Evolutionary conservation across 92 coral and sea anemone genomes (phyloP), one percentile per base, ranked within the genome.

Genomic region (Parazoanthus darwini): DNA sequence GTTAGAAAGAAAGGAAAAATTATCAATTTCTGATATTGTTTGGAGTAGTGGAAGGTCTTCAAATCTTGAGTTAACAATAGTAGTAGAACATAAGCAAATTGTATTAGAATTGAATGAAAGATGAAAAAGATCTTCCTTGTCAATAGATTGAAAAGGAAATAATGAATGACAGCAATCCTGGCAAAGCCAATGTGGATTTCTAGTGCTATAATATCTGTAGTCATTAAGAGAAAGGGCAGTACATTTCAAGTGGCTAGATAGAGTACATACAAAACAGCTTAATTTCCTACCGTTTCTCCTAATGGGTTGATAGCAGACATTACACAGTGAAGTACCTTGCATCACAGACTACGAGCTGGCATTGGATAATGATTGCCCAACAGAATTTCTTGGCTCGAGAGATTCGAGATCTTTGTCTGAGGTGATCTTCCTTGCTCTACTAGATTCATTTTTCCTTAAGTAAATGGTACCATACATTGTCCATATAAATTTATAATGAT

Each of bases 281-380:
- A 65, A 73, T 73, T 73, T 73, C 77, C 77, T 72, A n/a, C 77
- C 77, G 77, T 72, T 72, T 72, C 43, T 72, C 77, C 77, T 72
- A 72, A 72, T 72, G 77, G 77, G 42, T 72, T 72, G 77, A 72
- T 72, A 73, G 77, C 77, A 73, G 25, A 73, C 43, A 73, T 73
- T 73, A 29, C 77, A 73, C 77, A 73, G 77, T 73, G 77, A 73
- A 73, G 77, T 73, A 73, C 77, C 77, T 73, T 73, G 77, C 77
- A 26, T 73, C 77, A 73, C 77, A 73, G 77, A 73, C 77, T 73
- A 73, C 77, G 77, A 73, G 77, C 77, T n/a, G 77, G 77, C 43
- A 72, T 72, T 29, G 15, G 77, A 73, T 73, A 26, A 0, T 6
- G 43, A 73, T 6, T 73, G 77, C 77, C 77, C 77, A 73, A 73